Conservation (phyloP, 2,888 invertebrate genomes). For the Leptopilina myrica region DNA sequence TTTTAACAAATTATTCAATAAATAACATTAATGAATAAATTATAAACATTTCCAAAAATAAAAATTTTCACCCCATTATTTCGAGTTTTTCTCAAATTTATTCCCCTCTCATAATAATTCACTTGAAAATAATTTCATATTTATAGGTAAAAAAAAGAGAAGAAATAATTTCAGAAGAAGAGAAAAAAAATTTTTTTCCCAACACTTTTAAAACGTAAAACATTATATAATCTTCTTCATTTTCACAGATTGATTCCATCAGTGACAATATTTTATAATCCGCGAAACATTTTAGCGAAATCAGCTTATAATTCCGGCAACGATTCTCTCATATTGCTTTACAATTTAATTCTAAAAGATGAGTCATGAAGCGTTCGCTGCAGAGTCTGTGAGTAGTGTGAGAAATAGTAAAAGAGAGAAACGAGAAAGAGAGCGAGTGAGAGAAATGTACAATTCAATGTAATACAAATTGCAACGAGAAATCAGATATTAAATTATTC, state of each 20-base stretch:
- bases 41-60: too few relatives aligned
- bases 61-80: too few relatives aligned
- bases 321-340: slow-evolving; percentile 30
- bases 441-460: slow-evolving; percentile 17
- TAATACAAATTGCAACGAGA: slow-evolving; percentile 18
- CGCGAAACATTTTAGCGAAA: slow-evolving; percentile 22
- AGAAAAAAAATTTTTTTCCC: too few relatives aligned
- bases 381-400: slow-evolving; percentile 29
- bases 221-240: too few relatives aligned
- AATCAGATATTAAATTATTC: slow-evolving; percentile 25
- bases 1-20: too few relatives aligned
- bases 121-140: too few relatives aligned
- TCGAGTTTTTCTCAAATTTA: too few relatives aligned
- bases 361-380: slow-evolving; percentile 46
- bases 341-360: slow-evolving; percentile 31
- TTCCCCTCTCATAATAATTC: too few relatives aligned
- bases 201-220: too few relatives aligned
- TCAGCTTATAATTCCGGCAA: slow-evolving; percentile 20
- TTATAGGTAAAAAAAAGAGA: too few relatives aligned
- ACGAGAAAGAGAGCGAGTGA: not conserved
- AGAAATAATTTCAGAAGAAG: too few relatives aligned
- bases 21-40: too few relatives aligned
- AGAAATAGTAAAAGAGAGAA: not conserved
- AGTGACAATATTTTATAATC: slow-evolving; percentile 13
- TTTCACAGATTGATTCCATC: slow-evolving; percentile 5